Evolutionary conservation across 2,113 vertebrate species (phyloP).

Genomic region (Variabilichromis moorii): DNA sequence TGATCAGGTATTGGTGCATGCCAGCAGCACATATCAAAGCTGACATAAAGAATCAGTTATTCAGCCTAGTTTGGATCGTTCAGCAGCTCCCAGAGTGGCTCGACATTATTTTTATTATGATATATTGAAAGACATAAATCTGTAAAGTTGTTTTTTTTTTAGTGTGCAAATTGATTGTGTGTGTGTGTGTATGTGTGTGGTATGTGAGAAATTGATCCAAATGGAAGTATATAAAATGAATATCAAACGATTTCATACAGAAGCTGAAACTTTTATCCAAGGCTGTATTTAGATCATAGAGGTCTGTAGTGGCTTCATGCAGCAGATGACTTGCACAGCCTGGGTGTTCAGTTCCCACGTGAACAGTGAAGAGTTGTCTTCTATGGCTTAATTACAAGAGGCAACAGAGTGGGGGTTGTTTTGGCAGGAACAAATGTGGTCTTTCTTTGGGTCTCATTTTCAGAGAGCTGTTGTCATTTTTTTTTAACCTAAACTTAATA

Average conservation of each 20-base stretch:
- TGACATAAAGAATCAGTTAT: constrained; percentile 11
- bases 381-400: not conserved
- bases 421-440: not conserved
- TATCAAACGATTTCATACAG: not conserved
- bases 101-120: not conserved
- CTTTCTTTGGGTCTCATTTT: not conserved
- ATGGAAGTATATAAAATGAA: not conserved
- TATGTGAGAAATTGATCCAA: not conserved
- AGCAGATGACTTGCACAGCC: not conserved
- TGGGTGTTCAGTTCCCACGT: not conserved
- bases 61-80: not conserved
- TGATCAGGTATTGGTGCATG: not conserved
- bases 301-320: not conserved
- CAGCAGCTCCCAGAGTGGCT: not conserved
- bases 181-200: not conserved
- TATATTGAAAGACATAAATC: not conserved
- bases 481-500: not conserved
- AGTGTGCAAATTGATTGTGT: not conserved
- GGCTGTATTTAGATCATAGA: not conserved
- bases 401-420: not conserved
- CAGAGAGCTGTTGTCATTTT: not conserved
- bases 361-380: not conserved
- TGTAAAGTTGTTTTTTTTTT: not conserved
- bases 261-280: not conserved
- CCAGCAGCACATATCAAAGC: not conserved